Conservation (phyloP, 2,797 vertebrate species). For the Malurus leucopterus region DNA sequence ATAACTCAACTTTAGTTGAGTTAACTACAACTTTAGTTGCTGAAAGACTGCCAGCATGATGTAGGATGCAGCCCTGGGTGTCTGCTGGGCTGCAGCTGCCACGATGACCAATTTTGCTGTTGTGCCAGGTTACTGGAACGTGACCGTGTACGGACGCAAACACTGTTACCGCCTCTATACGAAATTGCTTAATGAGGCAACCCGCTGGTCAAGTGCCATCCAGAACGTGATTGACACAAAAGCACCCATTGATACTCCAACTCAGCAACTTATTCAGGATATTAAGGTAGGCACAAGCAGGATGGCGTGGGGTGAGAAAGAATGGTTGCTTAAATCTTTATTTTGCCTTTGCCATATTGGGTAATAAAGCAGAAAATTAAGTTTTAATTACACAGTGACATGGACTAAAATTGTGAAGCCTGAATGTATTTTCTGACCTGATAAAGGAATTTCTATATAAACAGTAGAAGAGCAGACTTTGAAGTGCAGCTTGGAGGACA, state of each 20-base stretch:
- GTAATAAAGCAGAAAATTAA: background rate
- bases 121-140: conserved; percentile 88
- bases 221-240: conserved; percentile 96
- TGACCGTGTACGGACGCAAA: conserved; percentile 89
- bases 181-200: conserved; percentile 91
- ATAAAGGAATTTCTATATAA: background rate
- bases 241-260: conserved; percentile 92
- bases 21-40: background rate
- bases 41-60: background rate
- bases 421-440: background rate
- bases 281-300: conserved; percentile 82
- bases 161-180: conserved; percentile 92
- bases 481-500: background rate
- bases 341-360: background rate
- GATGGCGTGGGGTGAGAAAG: background rate
- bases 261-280: conserved; percentile 94
- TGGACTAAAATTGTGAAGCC: background rate
- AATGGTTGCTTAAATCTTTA: background rate
- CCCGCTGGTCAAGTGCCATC: conserved; percentile 88
- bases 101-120: background rate
- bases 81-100: background rate
- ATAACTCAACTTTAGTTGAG: no score
- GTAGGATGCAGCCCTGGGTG: background rate
- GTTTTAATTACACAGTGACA: background rate
- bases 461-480: background rate